A percentile compares a stretch with the other conserved stretches of the same genome.
These are phyloP conservation scores for Peromyscus eremicus DNA, from an alignment of 2,797 vertebrate species.

Conservation along the genomic window DNA sequence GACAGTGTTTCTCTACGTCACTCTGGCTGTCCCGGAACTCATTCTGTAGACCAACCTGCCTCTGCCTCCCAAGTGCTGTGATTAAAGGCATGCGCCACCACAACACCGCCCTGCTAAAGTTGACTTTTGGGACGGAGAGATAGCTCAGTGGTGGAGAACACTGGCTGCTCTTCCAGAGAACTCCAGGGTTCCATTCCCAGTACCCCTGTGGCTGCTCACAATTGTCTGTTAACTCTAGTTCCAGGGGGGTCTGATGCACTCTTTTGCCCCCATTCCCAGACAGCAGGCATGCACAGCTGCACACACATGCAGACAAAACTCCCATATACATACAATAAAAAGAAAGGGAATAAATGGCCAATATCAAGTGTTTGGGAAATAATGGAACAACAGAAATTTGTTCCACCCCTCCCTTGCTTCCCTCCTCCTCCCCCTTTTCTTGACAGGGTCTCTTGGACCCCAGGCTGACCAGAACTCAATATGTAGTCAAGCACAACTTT, in stretches of 20 bases:
- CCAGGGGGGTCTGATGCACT: no score
- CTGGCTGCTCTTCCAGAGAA: neutral
- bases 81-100: neutral
- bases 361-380: neutral
- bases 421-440: neutral
- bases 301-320: neutral
- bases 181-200: neutral
- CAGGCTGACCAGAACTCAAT: neutral
- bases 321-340: neutral
- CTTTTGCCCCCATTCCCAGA: no score
- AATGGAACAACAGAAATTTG: neutral
- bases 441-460: neutral
- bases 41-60: neutral
- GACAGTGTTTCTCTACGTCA: neutral
- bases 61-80: neutral
- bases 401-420: neutral
- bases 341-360: neutral
- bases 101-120: neutral
- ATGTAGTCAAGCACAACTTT: neutral
- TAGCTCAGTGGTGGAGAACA: neutral
- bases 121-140: neutral
- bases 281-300: neutral
- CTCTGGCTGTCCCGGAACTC: neutral
- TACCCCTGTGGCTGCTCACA: neutral
- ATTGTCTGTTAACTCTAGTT: neutral